Evolutionary conservation across 2,113 vertebrate genomes (phyloP).

Genomic region (Aspiorhynchus laticeps): DNA sequence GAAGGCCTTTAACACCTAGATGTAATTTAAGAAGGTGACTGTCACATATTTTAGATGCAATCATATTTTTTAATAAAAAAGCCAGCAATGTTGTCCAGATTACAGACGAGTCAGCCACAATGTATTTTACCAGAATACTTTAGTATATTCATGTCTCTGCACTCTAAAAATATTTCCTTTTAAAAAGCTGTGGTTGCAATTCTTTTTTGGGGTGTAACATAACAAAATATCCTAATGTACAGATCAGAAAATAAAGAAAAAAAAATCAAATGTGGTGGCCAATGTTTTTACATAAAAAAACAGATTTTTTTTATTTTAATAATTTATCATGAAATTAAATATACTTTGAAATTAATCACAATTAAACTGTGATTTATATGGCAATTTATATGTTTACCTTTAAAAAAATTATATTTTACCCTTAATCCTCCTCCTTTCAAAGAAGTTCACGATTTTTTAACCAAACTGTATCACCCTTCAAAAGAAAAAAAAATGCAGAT

Average conservation of each 20-base stretch:
- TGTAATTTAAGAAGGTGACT: neutral
- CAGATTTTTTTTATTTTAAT: neutral
- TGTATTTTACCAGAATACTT: neutral
- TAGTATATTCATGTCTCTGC: too few species aligned
- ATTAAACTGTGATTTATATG: neutral
- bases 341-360: too few species aligned
- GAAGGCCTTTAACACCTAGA: neutral
- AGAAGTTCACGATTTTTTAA: too few species aligned
- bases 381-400: neutral
- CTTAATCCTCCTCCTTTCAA: too few species aligned
- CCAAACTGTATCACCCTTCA: neutral
- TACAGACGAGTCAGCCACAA: neutral
- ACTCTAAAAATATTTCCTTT: too few species aligned
- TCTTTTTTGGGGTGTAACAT: too few species aligned
- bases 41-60: neutral
- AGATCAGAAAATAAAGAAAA: too few species aligned
- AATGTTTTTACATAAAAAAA: neutral
- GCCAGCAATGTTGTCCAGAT: neutral
- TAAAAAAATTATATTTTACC: too few species aligned
- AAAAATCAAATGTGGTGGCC: neutral
- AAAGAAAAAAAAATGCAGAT: neutral
- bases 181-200: too few species aligned
- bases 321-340: neutral
- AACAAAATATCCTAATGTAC: neutral
- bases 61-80: neutral